phyloP scores from a whole-genome alignment of 2,797 vertebrate genomes.

The Acridotheres tristis region DNA sequence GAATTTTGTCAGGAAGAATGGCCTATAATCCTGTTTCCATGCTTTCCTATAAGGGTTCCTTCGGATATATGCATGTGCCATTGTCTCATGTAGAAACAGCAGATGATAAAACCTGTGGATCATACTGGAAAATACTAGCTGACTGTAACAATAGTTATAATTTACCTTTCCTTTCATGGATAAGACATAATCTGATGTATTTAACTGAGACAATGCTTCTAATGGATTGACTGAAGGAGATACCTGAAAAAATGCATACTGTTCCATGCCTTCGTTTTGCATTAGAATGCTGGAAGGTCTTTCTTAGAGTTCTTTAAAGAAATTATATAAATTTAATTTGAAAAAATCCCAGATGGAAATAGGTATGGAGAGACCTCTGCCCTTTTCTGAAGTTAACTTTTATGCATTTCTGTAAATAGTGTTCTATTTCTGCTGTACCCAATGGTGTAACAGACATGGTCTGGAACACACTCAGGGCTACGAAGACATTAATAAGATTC shows the following conservation, averaged over 20 bases:
- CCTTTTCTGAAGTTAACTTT: constrained; percentile 17
- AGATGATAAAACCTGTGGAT: neutral
- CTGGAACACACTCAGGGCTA: neutral
- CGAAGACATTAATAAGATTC: neutral
- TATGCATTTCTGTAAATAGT: neutral
- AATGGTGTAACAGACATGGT: neutral
- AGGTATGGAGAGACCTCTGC: neutral
- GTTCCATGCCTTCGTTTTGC: neutral
- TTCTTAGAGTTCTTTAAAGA: neutral
- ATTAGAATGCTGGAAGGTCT: neutral
- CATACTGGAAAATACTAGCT: neutral
- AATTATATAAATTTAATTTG: neutral
- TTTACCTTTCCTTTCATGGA: neutral
- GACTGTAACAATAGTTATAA: neutral
- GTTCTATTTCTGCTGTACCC: neutral
- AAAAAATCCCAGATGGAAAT: neutral
- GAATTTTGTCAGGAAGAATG: neutral
- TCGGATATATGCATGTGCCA: neutral
- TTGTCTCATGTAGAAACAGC: neutral
- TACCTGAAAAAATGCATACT: neutral
- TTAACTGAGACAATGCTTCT: neutral
- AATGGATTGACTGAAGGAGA: neutral
- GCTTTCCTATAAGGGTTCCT: neutral
- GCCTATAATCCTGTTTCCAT: neutral
- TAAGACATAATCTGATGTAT: neutral